Percentiles rank a stretch among this genome's conserved stretches.
phyloP scores from a whole-genome alignment of 2,888 invertebrate genomes.

The Coelopa pilipes region DNA sequence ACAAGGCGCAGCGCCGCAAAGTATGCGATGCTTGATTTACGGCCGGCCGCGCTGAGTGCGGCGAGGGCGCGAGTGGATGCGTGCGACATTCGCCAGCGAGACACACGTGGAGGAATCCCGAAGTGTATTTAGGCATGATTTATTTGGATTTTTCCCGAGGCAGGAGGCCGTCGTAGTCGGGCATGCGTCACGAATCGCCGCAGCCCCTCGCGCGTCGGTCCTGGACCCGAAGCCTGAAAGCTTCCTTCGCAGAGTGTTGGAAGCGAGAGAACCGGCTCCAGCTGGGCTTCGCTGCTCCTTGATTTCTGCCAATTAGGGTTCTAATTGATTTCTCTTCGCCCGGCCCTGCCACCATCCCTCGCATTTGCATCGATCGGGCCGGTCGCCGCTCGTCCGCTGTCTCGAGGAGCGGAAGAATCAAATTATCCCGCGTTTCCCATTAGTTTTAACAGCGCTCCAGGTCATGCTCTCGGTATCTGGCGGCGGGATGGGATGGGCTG shows the following conservation, averaged over 20 bases:
- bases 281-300: not conserved
- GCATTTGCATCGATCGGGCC: not conserved
- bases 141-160: constrained; percentile 44
- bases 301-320: too few relatives aligned
- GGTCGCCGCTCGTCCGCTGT: too few relatives aligned
- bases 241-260: not conserved
- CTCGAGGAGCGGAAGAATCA: constrained; percentile 44
- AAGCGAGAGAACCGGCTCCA: not conserved
- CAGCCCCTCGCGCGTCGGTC: constrained; percentile 7
- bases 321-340: not conserved
- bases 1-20: constrained; percentile 18
- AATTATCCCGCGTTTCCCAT: constrained; percentile 59
- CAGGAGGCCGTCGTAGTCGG: constrained; percentile 20
- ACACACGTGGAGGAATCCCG: constrained; percentile 63
- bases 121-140: constrained; percentile 50
- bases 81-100: constrained; percentile 59
- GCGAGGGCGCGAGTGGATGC: constrained; percentile 11
- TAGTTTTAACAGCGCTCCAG: constrained; percentile 54
- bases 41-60: constrained; percentile 28
- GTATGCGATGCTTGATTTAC: constrained; percentile 49
- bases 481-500: too few relatives aligned
- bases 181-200: constrained; percentile 47
- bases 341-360: not conserved
- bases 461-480: constrained; percentile 49
- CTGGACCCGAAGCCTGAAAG: not conserved